Percentiles rank a stretch among this genome's conserved stretches.
Evolutionary conservation across 1,140 invertebrate genomes (phyloP).

Genomic region (Idris sp.): DNA sequence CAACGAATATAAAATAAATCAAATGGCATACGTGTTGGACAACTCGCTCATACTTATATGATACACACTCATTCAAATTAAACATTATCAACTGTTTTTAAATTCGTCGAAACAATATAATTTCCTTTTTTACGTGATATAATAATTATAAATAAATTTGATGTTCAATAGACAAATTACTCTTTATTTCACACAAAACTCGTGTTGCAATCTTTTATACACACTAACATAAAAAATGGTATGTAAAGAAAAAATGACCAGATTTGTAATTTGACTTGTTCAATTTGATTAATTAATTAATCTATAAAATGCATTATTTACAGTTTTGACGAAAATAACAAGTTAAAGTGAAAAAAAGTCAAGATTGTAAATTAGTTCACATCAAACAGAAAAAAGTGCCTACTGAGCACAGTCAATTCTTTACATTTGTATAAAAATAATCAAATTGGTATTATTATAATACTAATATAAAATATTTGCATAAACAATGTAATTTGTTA

Average conservation of each 20-base stretch:
- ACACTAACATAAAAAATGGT: slow-evolving; percentile 37
- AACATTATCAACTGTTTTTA: slow-evolving; percentile 20
- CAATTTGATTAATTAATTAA: slow-evolving; percentile 52
- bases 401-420: slow-evolving; percentile 57
- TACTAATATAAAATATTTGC: slow-evolving; percentile 52
- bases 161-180: slow-evolving; percentile 1
- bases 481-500: slow-evolving; percentile 46
- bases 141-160: slow-evolving; percentile 30
- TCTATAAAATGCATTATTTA: slow-evolving; percentile 50
- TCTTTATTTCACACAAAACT: slow-evolving; percentile 16
- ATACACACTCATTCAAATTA: slow-evolving; percentile 35
- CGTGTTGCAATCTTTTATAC: slow-evolving; percentile 28
- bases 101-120: slow-evolving; percentile 31
- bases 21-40: slow-evolving; percentile 50
- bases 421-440: slow-evolving; percentile 58
- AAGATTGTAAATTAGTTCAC: slow-evolving; percentile 33
- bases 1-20: slow-evolving; percentile 46
- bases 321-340: slow-evolving; percentile 43
- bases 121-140: slow-evolving; percentile 10
- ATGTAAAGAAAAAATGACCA: slow-evolving; percentile 39
- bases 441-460: slow-evolving; percentile 38
- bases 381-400: slow-evolving; percentile 48
- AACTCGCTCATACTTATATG: slow-evolving; percentile 36
- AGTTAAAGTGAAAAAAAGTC: slow-evolving; percentile 31
- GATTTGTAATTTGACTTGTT: slow-evolving; percentile 58